These are phyloP conservation scores for Hyaena hyaena DNA, from an alignment of 2,113 vertebrate genomes.

Conservation along the genomic window DNA sequence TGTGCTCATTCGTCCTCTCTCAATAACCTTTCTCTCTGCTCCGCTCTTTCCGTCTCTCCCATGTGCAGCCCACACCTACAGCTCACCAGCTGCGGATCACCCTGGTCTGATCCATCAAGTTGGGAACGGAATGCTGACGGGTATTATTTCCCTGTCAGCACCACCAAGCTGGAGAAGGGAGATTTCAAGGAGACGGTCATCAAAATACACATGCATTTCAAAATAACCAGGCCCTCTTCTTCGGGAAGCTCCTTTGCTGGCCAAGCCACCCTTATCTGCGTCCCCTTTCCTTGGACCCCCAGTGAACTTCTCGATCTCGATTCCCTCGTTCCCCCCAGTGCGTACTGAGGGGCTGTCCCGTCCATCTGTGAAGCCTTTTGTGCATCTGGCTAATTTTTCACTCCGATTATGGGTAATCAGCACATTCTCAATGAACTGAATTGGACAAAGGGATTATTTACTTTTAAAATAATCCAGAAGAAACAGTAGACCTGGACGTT, in stretches of 20 bases:
- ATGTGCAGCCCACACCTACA: background rate
- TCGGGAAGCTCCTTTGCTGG: background rate
- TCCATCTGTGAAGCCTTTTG: background rate
- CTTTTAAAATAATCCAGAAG: constrained; percentile 44
- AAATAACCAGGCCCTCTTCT: background rate
- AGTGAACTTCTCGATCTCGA: background rate
- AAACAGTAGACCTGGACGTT: background rate
- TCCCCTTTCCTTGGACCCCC: background rate
- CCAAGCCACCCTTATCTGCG: background rate
- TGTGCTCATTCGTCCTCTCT: constrained; percentile 66
- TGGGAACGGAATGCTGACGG: constrained; percentile 56
- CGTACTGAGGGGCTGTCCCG: background rate
- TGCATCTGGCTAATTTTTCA: background rate
- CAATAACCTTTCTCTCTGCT: constrained; percentile 59
- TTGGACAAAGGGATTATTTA: constrained; percentile 12
- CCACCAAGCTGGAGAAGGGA: constrained; percentile 2
- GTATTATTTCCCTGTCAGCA: constrained; percentile 63
- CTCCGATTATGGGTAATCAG: background rate
- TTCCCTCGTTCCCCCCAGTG: background rate
- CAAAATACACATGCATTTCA: constrained; percentile 53
- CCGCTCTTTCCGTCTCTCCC: constrained; percentile 27
- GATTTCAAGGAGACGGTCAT: background rate
- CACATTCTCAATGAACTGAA: constrained; percentile 8
- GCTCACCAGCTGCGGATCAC: background rate
- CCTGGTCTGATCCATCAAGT: constrained; percentile 55